Evolutionary conservation across 2,113 vertebrate genomes (phyloP).

Genomic region (Meles meles): DNA sequence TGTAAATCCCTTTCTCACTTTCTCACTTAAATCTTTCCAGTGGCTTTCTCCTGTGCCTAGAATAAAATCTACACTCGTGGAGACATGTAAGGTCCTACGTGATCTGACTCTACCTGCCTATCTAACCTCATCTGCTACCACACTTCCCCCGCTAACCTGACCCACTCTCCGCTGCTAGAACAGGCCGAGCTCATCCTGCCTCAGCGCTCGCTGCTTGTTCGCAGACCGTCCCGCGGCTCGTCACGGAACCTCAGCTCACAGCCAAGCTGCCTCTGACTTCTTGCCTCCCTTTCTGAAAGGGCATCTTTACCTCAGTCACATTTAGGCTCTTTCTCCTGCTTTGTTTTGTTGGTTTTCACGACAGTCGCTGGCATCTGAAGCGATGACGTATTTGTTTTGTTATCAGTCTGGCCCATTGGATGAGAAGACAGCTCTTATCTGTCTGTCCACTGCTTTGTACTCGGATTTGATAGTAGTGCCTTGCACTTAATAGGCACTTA

Average conservation of each 20-base stretch:
- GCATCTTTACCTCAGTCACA: neutral
- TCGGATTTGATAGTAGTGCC: neutral
- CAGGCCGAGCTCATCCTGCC: neutral
- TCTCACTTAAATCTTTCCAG: neutral
- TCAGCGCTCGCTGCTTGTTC: neutral
- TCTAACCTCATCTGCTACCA: neutral
- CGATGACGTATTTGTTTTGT: neutral
- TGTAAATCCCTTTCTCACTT: conserved; percentile 1
- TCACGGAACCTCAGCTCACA: neutral
- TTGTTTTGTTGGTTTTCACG: neutral
- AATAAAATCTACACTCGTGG: neutral
- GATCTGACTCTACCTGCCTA: neutral
- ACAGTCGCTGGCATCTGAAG: neutral
- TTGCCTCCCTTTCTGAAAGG: neutral
- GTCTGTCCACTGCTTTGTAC: neutral
- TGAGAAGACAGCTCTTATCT: neutral
- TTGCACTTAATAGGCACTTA: neutral
- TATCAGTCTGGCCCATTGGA: neutral
- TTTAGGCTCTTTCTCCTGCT: neutral
- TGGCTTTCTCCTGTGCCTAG: neutral
- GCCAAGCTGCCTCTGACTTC: neutral
- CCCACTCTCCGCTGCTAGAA: neutral
- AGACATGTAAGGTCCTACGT: neutral
- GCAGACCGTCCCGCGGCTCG: neutral
- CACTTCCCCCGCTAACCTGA: neutral